These are phyloP conservation scores for Fabriciana adippe DNA, from an alignment of 2,888 invertebrate genomes.

Conservation along the genomic window DNA sequence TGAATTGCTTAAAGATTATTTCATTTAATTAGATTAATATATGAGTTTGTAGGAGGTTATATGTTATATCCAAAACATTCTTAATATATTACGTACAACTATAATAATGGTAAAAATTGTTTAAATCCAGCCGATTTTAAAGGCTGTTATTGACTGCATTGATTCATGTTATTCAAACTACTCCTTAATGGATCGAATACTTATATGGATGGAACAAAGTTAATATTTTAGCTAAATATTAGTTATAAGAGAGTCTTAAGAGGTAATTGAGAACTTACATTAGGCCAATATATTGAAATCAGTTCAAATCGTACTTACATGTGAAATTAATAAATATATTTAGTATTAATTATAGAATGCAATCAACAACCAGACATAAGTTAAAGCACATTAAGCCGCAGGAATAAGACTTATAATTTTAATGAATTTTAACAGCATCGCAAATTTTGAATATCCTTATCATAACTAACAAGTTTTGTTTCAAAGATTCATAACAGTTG, in stretches of 20 bases:
- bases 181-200: slow-evolving; percentile 12
- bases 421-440: too few species aligned
- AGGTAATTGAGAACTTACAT: neutral
- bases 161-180: neutral
- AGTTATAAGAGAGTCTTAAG: neutral
- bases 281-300: slow-evolving; percentile 6
- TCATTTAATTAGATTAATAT: neutral
- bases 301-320: slow-evolving; percentile 2
- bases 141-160: slow-evolving; percentile 35
- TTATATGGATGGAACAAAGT: slow-evolving; percentile 11
- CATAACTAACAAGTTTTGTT: too few species aligned
- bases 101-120: slow-evolving; percentile 37
- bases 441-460: too few species aligned
- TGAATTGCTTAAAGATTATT: neutral
- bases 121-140: slow-evolving; percentile 64
- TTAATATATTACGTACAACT: neutral
- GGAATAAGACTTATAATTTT: neutral
- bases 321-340: neutral
- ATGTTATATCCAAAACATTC: too few species aligned
- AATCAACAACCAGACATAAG: neutral
- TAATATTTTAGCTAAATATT: neutral
- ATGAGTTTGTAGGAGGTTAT: neutral
- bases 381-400: neutral
- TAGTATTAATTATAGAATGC: neutral
- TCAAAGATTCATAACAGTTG: too few species aligned